Evolutionary conservation across 2,113 vertebrate species (phyloP).

Genomic region (Collichthys lucidus): DNA sequence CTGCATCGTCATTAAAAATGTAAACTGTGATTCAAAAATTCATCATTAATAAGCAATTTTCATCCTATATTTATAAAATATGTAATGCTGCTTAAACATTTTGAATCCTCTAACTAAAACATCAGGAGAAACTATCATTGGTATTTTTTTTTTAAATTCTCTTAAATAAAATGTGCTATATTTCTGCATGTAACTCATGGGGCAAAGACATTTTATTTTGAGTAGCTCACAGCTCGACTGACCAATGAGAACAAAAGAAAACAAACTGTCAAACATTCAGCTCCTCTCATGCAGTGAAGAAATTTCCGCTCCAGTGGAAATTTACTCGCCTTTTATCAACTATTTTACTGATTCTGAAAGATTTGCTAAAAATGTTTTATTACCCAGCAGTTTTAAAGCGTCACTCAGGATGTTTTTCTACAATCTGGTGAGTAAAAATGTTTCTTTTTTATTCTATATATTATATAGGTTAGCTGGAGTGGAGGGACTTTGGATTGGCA

Average conservation of each 20-base stretch:
- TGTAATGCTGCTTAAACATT: neutral
- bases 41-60: neutral
- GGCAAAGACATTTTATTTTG: neutral
- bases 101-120: neutral
- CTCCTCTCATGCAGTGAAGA: neutral
- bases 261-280: neutral
- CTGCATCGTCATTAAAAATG: neutral
- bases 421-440: constrained; percentile 87
- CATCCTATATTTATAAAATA: neutral
- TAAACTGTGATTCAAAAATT: neutral
- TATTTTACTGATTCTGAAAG: neutral
- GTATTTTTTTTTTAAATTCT: neutral
- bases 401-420: constrained; percentile 88
- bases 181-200: neutral
- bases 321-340: neutral
- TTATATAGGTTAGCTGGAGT: neutral
- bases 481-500: neutral
- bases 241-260: constrained; percentile 48
- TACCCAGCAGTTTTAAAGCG: constrained; percentile 87
- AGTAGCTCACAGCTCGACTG: neutral
- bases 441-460: neutral
- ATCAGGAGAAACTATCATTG: neutral
- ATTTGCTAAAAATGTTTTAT: constrained; percentile 86
- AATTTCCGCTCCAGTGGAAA: neutral
- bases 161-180: neutral